Conservation (phyloP, 2,113 vertebrate genomes). For the Varanus komodoensis region DNA sequence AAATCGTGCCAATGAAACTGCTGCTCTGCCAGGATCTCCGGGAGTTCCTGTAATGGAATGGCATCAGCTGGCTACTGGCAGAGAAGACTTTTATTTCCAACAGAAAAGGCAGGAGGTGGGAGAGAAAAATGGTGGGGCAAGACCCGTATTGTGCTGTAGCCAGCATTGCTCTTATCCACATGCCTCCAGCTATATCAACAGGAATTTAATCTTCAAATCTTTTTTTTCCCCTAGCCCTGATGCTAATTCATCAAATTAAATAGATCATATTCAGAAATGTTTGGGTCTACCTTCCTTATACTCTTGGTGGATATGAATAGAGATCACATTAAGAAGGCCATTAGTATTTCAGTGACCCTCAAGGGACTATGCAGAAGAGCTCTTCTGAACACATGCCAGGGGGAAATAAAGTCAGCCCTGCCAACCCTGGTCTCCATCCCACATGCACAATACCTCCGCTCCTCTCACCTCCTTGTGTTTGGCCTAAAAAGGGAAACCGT, state of each 20-base stretch:
- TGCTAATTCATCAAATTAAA: not conserved
- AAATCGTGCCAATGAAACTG: too few species aligned
- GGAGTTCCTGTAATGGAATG: too few species aligned
- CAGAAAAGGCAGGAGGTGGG: too few species aligned
- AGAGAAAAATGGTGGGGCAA: too few species aligned
- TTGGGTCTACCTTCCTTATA: not conserved
- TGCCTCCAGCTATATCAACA: not conserved
- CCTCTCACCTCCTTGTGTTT: not conserved
- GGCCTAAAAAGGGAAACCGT: not conserved
- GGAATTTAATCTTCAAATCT: not conserved
- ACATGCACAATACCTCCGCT: not conserved
- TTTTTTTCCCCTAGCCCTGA: not conserved
- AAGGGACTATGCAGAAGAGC: not conserved
- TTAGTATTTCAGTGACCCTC: not conserved
- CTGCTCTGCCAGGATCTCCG: too few species aligned
- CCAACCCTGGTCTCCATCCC: not conserved
- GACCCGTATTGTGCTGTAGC: too few species aligned
- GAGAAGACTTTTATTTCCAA: too few species aligned
- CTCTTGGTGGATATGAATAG: not conserved
- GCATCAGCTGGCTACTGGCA: too few species aligned
- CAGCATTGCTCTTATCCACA: not conserved
- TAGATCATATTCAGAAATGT: not conserved
- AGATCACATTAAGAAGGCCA: not conserved
- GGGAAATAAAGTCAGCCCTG: not conserved
- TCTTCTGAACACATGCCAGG: not conserved